phyloP scores from a whole-genome alignment of 1,140 invertebrate genomes.

The Dendrolimus punctatus region DNA sequence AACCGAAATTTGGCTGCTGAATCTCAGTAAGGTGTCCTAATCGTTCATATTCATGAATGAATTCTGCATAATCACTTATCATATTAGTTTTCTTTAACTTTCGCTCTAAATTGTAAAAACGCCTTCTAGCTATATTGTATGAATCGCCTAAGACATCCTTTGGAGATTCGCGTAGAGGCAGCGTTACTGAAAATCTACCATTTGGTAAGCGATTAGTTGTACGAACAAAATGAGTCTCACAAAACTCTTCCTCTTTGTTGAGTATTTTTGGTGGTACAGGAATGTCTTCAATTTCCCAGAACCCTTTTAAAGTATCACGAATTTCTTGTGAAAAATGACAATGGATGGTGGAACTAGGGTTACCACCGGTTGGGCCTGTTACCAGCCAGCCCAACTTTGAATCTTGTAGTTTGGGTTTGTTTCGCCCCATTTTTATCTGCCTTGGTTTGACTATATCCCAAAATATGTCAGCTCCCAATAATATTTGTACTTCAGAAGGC shows the following conservation, averaged over 20 bases:
- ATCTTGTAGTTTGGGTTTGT: constrained; percentile 1
- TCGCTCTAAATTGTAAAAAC: constrained; percentile 1
- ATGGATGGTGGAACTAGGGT: not conserved
- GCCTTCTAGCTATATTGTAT: constrained; percentile 2
- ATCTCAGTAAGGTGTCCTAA: not conserved
- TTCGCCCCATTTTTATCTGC: no score
- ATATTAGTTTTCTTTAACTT: not conserved
- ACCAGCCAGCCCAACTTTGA: constrained; percentile 3
- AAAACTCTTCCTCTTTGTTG: not conserved
- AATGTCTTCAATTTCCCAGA: constrained; percentile 4
- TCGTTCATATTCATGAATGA: constrained; percentile 3
- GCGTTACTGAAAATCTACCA: constrained; percentile 2
- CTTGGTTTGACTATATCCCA: no score
- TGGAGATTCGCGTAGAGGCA: not conserved
- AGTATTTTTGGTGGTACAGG: not conserved
- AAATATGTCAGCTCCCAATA: no score
- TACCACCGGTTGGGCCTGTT: constrained; percentile 1
- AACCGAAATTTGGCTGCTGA: not conserved
- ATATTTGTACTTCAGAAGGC: no score
- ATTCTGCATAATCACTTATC: not conserved
- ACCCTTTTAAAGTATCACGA: not conserved
- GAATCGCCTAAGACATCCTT: not conserved
- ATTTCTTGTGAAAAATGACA: constrained; percentile 2
- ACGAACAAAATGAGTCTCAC: constrained; percentile 2
- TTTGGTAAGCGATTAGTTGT: no score